phyloP scores from a whole-genome alignment of 1,140 invertebrate genomes.

The Drosophila willistoni region DNA sequence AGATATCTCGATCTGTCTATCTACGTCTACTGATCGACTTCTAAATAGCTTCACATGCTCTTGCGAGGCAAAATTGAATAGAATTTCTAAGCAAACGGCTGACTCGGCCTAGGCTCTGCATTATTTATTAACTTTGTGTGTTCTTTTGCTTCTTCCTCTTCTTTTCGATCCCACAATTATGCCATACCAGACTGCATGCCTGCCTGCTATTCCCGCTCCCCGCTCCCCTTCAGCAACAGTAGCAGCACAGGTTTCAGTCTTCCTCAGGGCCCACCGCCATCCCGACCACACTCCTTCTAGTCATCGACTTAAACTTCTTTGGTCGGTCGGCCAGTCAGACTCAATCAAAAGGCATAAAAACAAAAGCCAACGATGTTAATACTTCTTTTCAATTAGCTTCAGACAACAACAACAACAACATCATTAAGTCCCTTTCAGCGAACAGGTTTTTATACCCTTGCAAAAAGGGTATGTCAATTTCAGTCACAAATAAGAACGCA shows the following conservation, averaged over 20 bases:
- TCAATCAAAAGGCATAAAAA: slow-evolving; percentile 65
- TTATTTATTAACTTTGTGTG: slow-evolving; percentile 67
- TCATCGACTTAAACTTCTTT: slow-evolving; percentile 21
- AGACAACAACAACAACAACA: slow-evolving; percentile 47
- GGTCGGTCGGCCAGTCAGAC: slow-evolving; percentile 66
- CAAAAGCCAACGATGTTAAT: slow-evolving; percentile 75
- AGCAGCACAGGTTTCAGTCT: neutral
- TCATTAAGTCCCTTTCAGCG: slow-evolving; percentile 63
- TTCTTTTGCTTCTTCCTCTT: slow-evolving; percentile 29
- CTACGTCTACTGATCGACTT: slow-evolving; percentile 40
- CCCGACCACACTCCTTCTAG: neutral
- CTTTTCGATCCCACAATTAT: slow-evolving; percentile 73
- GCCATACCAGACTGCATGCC: slow-evolving; percentile 70
- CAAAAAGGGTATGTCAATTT: too few relatives aligned
- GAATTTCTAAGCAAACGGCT: slow-evolving; percentile 57
- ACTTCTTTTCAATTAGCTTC: slow-evolving; percentile 77
- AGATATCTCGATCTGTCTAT: slow-evolving; percentile 5
- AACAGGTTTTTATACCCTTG: slow-evolving; percentile 71
- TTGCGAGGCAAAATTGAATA: slow-evolving; percentile 38
- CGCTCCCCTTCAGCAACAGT: neutral
- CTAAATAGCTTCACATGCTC: slow-evolving; percentile 67
- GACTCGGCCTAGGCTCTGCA: slow-evolving; percentile 62
- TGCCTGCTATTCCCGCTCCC: slow-evolving; percentile 20
- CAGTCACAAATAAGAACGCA: too few relatives aligned
- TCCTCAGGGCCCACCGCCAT: neutral